Evolutionary conservation across 2,797 vertebrate genomes (phyloP).

Genomic region (Dendrocincla fuliginosa): DNA sequence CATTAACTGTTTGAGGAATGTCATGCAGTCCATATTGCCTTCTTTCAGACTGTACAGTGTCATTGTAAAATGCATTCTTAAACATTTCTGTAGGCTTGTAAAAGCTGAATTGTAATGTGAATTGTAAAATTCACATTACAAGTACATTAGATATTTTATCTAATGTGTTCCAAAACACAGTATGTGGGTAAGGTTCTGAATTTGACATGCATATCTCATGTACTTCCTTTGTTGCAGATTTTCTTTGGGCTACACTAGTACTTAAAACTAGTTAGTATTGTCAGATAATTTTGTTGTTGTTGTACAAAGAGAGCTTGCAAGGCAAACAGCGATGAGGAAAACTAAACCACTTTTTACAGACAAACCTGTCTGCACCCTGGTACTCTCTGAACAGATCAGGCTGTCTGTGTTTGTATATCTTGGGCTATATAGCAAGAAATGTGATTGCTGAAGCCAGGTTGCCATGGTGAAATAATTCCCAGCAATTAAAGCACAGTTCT

Average conservation of each 20-base stretch:
- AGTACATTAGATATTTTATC: fast-evolving
- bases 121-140: not conserved
- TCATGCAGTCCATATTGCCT: not conserved
- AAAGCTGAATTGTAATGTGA: too few relatives aligned
- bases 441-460: constrained; percentile 32
- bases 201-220: not conserved
- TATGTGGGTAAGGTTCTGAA: not conserved
- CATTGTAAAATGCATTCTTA: not conserved
- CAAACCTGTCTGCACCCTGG: not conserved
- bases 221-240: not conserved
- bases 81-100: not conserved
- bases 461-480: constrained; percentile 51
- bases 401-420: not conserved
- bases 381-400: not conserved
- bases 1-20: not conserved
- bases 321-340: not conserved
- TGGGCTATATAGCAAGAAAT: not conserved
- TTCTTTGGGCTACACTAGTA: not conserved
- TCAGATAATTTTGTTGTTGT: not conserved
- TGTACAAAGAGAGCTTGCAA: not conserved
- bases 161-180: not conserved
- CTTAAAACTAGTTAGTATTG: not conserved
- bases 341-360: not conserved
- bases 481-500: constrained; percentile 45
- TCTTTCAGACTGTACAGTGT: not conserved